Evolutionary conservation across 2,113 vertebrate species (phyloP).

Genomic region (Ptyas mucosa): DNA sequence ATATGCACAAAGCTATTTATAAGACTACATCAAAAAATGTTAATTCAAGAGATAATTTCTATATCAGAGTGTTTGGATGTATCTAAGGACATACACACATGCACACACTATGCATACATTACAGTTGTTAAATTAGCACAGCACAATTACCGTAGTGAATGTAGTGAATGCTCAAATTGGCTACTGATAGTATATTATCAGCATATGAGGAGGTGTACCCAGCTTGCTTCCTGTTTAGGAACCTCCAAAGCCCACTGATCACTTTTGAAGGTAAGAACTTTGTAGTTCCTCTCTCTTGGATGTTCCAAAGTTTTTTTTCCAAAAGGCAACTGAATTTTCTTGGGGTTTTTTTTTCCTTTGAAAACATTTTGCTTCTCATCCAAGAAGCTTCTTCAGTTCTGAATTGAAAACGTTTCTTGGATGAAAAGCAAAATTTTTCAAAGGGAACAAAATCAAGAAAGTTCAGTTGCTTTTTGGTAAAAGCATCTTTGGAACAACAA

Average conservation of each 20-base stretch:
- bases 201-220: not conserved
- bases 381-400: not conserved
- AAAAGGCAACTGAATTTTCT: too few relatives aligned
- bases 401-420: not conserved
- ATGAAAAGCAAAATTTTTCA: not conserved
- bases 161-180: not conserved
- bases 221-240: not conserved
- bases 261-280: not conserved
- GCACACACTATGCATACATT: not conserved
- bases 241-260: not conserved
- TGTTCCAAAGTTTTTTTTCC: too few relatives aligned
- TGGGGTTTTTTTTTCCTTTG: too few relatives aligned
- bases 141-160: not conserved
- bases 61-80: not conserved
- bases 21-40: not conserved
- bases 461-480: not conserved
- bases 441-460: not conserved
- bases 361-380: too few relatives aligned
- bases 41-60: not conserved
- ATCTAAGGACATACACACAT: not conserved
- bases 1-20: not conserved
- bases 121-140: not conserved
- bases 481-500: not conserved
- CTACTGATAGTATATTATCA: not conserved
- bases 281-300: too few relatives aligned